phyloP scores from a whole-genome alignment of 2,888 invertebrate genomes.

The Amaurobius ferox region DNA sequence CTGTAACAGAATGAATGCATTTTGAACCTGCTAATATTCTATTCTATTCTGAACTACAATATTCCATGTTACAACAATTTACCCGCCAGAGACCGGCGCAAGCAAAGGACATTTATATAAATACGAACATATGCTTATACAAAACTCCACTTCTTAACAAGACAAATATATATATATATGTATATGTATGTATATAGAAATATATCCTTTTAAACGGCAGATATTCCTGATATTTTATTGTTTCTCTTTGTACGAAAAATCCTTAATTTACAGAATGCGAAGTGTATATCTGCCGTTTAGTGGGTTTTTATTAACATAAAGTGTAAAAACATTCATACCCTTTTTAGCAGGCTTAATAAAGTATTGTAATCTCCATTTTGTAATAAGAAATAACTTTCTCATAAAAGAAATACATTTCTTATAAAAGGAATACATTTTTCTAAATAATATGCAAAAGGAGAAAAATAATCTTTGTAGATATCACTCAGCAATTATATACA shows the following conservation, averaged over 20 bases:
- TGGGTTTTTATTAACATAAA: not conserved
- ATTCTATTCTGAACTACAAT: no score
- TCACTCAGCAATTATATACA: no score
- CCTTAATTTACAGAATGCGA: not conserved
- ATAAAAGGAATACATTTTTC: no score
- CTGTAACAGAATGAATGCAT: no score
- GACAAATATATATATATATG: constrained; percentile 65
- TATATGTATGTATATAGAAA: constrained; percentile 60
- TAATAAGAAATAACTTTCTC: no score
- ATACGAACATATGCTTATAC: constrained; percentile 59
- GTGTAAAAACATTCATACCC: not conserved
- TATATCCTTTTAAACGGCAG: constrained; percentile 64
- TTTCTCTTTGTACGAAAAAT: not conserved
- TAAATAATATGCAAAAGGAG: no score
- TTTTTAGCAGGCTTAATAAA: not conserved
- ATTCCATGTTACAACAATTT: no score
- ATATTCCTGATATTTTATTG: not conserved
- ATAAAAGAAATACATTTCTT: no score
- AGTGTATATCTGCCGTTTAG: not conserved
- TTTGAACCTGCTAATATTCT: not conserved
- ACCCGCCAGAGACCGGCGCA: not conserved
- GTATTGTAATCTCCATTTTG: not conserved
- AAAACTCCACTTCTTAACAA: constrained; percentile 58
- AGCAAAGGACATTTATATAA: constrained; percentile 48
- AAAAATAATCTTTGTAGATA: no score